Evolutionary conservation across 2,888 invertebrate species (phyloP).

Genomic region (Incurvaria masculella): DNA sequence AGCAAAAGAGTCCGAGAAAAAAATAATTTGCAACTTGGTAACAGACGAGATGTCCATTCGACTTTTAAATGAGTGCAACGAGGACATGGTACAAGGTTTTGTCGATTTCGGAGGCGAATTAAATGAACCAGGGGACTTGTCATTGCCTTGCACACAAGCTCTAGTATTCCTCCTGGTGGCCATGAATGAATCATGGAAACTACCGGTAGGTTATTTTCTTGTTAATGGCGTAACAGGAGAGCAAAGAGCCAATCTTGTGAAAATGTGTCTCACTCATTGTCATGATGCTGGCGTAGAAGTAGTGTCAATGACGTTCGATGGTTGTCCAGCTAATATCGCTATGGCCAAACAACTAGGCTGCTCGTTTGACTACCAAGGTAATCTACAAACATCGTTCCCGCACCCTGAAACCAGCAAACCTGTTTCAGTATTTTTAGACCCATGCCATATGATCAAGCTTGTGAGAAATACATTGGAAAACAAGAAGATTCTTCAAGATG

Average conservation of each 20-base stretch:
- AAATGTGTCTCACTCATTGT: constrained; percentile 14
- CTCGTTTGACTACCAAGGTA: constrained; percentile 9
- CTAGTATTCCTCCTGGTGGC: constrained; percentile 19
- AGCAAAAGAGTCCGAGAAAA: constrained; percentile 7
- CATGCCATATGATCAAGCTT: constrained; percentile 15
- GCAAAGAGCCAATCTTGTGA: constrained; percentile 16
- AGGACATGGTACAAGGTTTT: constrained; percentile 4
- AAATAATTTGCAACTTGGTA: constrained; percentile 16
- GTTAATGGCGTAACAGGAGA: constrained; percentile 16
- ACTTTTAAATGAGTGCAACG: constrained; percentile 15
- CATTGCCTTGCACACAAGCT: constrained; percentile 11
- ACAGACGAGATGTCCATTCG: constrained; percentile 21
- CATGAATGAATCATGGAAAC: constrained; percentile 20
- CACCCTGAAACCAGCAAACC: constrained; percentile 11
- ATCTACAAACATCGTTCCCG: constrained; percentile 16
- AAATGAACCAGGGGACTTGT: neutral
- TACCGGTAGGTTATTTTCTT: constrained; percentile 23
- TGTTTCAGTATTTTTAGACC: constrained; percentile 5
- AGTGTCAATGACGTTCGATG: constrained; percentile 16
- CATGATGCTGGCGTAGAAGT: constrained; percentile 17
- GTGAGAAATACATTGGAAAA: constrained; percentile 13
- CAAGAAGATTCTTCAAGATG: constrained; percentile 9
- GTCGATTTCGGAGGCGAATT: neutral
- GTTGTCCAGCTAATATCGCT: constrained; percentile 7
- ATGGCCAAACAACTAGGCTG: constrained; percentile 15